Conservation (phyloP, 2,888 invertebrate species). For the Synanthedon tipuliformis region DNA sequence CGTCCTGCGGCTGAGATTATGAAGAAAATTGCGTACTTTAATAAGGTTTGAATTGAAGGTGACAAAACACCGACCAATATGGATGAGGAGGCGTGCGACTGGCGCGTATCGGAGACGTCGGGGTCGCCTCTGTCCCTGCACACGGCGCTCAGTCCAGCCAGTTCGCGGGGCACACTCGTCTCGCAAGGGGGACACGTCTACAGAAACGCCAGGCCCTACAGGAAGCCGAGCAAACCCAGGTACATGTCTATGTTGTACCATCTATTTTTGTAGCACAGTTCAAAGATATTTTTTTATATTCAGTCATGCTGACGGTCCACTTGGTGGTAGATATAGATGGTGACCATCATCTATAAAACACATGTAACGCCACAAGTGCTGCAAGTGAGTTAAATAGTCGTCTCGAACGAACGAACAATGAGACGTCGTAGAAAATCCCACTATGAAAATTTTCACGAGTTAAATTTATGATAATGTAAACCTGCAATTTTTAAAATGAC, state of each 20-base stretch:
- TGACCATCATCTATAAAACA: too few species aligned
- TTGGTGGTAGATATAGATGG: too few species aligned
- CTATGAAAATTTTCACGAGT: too few species aligned
- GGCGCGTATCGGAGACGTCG: conserved; percentile 13
- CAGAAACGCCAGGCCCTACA: conserved; percentile 56
- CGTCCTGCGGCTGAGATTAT: too few species aligned
- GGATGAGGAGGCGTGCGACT: conserved; percentile 17
- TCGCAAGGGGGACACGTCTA: conserved; percentile 67
- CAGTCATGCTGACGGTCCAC: too few species aligned
- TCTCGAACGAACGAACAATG: too few species aligned
- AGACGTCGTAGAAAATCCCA: too few species aligned
- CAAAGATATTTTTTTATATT: not conserved
- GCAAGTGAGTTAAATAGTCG: too few species aligned
- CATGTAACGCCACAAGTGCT: too few species aligned
- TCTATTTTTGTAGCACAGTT: not conserved
- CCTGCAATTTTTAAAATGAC: too few species aligned
- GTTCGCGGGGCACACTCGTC: conserved; percentile 67
- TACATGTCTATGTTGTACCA: conserved; percentile 7
- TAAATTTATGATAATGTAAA: too few species aligned
- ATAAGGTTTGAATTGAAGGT: conserved; percentile 16
- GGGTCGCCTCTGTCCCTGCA: conserved; percentile 34
- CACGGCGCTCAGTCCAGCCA: conserved; percentile 44
- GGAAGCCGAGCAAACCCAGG: conserved; percentile 32
- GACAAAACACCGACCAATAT: conserved; percentile 52
- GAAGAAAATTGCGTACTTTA: too few species aligned